Conservation (phyloP, 2,797 vertebrate genomes). For the Pteronotus mesoamericanus region DNA sequence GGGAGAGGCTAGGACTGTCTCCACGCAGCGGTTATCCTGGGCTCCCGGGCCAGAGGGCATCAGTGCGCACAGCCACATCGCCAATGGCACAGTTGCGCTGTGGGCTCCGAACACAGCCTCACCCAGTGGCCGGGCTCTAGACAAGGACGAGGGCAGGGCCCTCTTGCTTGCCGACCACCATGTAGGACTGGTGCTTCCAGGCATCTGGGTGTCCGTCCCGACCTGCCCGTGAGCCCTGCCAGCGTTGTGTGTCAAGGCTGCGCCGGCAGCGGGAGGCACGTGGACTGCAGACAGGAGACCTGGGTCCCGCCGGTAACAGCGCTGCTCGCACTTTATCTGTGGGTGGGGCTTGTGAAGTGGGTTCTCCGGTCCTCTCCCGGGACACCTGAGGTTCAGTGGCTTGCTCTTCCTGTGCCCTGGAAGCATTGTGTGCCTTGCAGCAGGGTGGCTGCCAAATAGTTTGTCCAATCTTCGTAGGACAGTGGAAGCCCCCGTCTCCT, state of each 20-base stretch:
- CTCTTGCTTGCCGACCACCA: accelerated
- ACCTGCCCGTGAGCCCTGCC: accelerated
- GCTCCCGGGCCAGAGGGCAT: neutral
- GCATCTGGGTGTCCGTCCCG: neutral
- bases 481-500: accelerated
- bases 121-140: too few species aligned
- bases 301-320: neutral
- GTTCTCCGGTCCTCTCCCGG: neutral
- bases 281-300: neutral
- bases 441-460: neutral
- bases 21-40: accelerated
- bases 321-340: neutral
- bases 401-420: neutral
- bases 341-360: neutral
- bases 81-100: accelerated
- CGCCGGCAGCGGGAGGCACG: too few species aligned
- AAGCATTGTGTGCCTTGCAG: neutral
- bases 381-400: accelerated
- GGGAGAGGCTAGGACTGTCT: neutral
- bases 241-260: accelerated
- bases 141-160: accelerated
- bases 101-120: neutral
- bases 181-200: accelerated
- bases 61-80: accelerated
- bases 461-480: neutral